Conservation (phyloP, 2,888 invertebrate genomes). For the Macrosiphum euphorbiae region DNA sequence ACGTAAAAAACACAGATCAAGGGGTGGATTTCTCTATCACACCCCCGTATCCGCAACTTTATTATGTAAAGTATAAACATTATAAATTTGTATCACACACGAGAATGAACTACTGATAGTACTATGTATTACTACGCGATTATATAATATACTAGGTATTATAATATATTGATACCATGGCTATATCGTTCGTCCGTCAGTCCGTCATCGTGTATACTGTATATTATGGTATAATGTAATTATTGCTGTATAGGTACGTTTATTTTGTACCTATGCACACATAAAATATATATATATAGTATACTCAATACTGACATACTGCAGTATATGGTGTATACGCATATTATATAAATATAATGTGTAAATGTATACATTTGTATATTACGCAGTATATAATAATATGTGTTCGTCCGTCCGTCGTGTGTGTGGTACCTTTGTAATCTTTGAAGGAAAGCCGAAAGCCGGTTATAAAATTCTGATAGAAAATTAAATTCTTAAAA, state of each 20-base stretch:
- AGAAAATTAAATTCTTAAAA: background rate
- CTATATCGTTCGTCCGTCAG: no score
- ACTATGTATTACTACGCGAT: background rate
- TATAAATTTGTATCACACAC: background rate
- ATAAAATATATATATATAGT: background rate
- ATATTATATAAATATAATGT: background rate
- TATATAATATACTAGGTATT: background rate
- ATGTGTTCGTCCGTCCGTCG: background rate
- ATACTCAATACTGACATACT: background rate
- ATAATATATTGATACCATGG: no score
- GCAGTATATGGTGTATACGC: no score
- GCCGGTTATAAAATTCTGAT: background rate
- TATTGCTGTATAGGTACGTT: background rate
- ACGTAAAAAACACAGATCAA: background rate
- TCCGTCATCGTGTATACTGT: background rate
- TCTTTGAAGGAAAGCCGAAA: background rate
- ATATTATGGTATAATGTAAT: background rate
- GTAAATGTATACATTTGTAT: background rate
- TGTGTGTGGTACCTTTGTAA: background rate
- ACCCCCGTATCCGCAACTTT: background rate
- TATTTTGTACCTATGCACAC: background rate
- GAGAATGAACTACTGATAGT: background rate
- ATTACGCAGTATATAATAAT: background rate
- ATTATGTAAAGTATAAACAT: background rate
- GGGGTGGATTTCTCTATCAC: background rate